Percentiles rank a stretch among this genome's conserved stretches.
Evolutionary conservation across 2,888 invertebrate species (phyloP).

Genomic region (Campoplex capitator): DNA sequence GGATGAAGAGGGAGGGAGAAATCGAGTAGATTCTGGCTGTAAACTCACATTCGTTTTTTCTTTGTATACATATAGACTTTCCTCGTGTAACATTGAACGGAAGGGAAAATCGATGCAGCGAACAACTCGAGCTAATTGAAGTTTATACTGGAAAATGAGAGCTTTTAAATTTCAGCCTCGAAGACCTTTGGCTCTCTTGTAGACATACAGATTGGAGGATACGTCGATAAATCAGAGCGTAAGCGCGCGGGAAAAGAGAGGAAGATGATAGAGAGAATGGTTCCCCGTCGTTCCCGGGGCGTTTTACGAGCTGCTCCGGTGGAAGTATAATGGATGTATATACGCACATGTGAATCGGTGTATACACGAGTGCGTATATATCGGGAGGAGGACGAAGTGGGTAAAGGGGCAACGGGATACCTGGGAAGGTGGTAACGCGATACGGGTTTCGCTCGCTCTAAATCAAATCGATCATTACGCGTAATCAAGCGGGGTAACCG

Average conservation of each 20-base stretch:
- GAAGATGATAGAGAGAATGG: constrained; percentile 20
- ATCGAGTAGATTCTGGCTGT: not conserved
- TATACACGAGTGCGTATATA: not conserved
- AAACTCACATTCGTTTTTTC: not conserved
- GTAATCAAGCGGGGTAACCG: constrained; percentile 82
- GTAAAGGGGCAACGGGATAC: constrained; percentile 56
- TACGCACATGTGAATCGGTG: not conserved
- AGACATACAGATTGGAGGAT: constrained; percentile 46
- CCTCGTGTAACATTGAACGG: constrained; percentile 14
- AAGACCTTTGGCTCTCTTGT: constrained; percentile 8
- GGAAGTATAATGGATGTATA: constrained; percentile 26
- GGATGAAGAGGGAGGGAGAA: not conserved
- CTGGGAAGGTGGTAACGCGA: constrained; percentile 77
- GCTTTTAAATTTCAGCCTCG: not conserved
- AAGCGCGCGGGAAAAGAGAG: constrained; percentile 5
- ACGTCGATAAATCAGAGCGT: constrained; percentile 72
- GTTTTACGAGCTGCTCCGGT: constrained; percentile 52
- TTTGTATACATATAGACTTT: not conserved
- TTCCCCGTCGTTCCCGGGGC: constrained; percentile 54
- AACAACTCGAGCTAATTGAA: constrained; percentile 31
- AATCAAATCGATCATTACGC: constrained; percentile 83
- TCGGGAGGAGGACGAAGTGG: not conserved
- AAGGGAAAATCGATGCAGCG: constrained; percentile 25
- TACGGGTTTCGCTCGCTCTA: constrained; percentile 76
- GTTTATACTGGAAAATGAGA: constrained; percentile 37